A percentile compares a stretch with the other conserved stretches of the same genome.
Evolutionary conservation across 2,113 vertebrate species (phyloP).

Genomic region (Cercopithecus mona): DNA sequence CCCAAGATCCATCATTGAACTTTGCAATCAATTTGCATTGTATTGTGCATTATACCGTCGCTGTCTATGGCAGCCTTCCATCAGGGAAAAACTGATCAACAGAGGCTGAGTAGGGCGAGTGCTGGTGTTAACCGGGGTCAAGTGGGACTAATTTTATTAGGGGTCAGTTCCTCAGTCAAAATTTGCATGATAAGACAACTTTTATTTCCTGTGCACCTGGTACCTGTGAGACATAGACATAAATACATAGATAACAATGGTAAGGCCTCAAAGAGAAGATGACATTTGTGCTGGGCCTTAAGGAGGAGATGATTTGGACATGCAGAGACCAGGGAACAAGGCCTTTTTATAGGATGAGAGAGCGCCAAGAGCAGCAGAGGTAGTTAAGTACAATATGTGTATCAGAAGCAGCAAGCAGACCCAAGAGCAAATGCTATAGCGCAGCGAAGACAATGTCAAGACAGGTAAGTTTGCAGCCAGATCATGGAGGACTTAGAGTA

Average conservation of each 20-base stretch:
- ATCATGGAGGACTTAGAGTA: neutral
- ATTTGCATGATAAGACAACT: neutral
- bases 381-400: fast-evolving
- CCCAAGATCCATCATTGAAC: neutral
- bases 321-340: neutral
- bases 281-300: neutral
- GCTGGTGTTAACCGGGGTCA: neutral
- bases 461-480: neutral
- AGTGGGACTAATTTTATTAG: neutral
- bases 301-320: neutral
- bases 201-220: neutral
- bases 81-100: neutral
- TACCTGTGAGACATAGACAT: neutral
- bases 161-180: neutral
- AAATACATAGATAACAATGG: neutral
- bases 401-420: neutral
- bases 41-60: neutral
- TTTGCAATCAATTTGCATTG: neutral
- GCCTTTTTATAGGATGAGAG: fast-evolving
- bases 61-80: neutral
- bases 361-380: neutral
- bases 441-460: neutral
- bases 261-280: neutral
- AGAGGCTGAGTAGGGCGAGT: neutral
- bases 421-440: neutral